These are phyloP conservation scores for Ceratoteleas bidentatus DNA, from an alignment of 1,140 invertebrate genomes.

Conservation along the genomic window DNA sequence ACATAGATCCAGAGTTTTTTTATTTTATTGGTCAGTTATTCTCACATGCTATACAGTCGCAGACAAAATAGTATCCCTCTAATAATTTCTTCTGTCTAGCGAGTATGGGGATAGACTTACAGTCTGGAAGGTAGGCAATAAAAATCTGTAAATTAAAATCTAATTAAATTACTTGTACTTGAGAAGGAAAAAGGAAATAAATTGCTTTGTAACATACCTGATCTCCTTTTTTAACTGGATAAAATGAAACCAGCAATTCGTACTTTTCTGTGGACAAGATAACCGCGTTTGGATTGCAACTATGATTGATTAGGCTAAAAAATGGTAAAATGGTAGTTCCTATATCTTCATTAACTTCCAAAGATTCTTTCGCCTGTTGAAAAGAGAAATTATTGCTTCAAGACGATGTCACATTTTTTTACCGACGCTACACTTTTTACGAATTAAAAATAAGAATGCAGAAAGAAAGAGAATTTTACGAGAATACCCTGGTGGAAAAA, in stretches of 20 bases:
- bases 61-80: conserved; percentile 63
- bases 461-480: no score
- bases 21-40: conserved; percentile 43
- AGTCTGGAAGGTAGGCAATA: conserved; percentile 72
- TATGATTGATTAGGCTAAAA: conserved; percentile 93
- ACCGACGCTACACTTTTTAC: no score
- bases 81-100: conserved; percentile 60
- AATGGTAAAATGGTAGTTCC: conserved; percentile 88
- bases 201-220: conserved; percentile 77
- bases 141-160: conserved; percentile 69
- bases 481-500: no score
- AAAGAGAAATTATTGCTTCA: no score
- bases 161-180: not conserved
- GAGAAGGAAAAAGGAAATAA: no score
- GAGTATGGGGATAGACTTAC: conserved; percentile 48
- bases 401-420: no score
- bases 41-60: conserved; percentile 54
- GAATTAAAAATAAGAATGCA: no score
- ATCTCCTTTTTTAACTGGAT: conserved; percentile 85
- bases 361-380: conserved; percentile 61
- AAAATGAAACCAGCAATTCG: conserved; percentile 83
- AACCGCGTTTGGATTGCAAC: conserved; percentile 92
- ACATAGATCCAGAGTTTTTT: not conserved
- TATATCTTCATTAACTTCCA: conserved; percentile 76
- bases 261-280: conserved; percentile 83